Base-by-base conservation (phyloP, 2,113 vertebrate genomes). In the Sphaerodactylus townsendi region DNA sequence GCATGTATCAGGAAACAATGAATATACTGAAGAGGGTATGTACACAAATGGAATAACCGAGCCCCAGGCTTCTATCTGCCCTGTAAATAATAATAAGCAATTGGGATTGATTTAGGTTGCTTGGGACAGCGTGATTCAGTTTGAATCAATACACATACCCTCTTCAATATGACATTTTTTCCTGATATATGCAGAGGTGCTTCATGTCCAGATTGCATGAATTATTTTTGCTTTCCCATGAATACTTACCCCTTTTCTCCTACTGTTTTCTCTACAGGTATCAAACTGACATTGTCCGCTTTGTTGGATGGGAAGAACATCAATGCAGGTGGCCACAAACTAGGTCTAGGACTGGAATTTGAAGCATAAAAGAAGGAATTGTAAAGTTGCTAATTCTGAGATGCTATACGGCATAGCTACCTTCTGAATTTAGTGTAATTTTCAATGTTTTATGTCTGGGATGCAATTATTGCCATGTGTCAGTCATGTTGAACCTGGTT, bases 271-370 rank as follows among this genome's bases (percentile, higher is more conserved):
- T 82, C 44, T 3, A 0, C 93, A 99, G 98, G 98, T 92, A 97
- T 99, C 94, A 99, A 99, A 94, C 93, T 99, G 95, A 99, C 97
- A 0, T 95, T 99, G 85, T 99, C 98, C 30, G 97, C 98, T 92
- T 97, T 99, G 90, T 95, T 99, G 85, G 98, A 99, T 86, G 98
- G 98, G 91, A 99, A 99, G 95, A 99, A 99, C 68, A 96, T 99
- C 94, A 99, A 99, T 0, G 97, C 97, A 2, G 98, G 98, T 4
- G 98, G 98, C 88, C 98, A 99, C 95, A 99, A 99, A 93, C 96
- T 99, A 59, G 98, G 98, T 91, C 95, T 99, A 88, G 98, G 98
- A 94, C 93, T 99, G 83, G 98, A 99, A 96, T 99, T 99, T 93
- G 97, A 99, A 96, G 98, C 98, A n/a, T 99, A 97, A 96, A 83